Base-by-base conservation (phyloP, 2,888 invertebrate species). In the Caenorhabditis sp. region DNA sequence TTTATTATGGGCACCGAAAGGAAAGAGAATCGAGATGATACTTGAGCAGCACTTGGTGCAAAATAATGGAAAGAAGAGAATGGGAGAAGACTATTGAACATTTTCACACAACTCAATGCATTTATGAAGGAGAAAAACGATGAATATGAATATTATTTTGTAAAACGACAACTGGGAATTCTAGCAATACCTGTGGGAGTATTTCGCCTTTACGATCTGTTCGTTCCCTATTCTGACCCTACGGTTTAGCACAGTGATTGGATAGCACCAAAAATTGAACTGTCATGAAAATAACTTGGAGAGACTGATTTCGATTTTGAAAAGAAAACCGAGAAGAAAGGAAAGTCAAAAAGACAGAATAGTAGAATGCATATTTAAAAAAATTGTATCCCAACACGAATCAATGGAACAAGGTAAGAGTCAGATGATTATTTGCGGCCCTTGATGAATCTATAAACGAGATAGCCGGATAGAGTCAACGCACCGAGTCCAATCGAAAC, bases 401-500 rank as follows among this genome's bases (percentile, higher is more conserved):
- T 24, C 10, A 38, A 19, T 44, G 38, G 31, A 61, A 38, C n/a
- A 22, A 19, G 7, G 49, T 10, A 24, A 56, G 19, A 47, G 19
- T 8, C 47, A 47, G 12, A 16, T 14, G 19, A 28, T 80, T 35
- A 75, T 22, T 75, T 58, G 26, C 81, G 47, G 1, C 80, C 68
- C n/a, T 51, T 69, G 51, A 86, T 73, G 47, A 87, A 82, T 75
- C 86, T 85, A 76, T 89, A 89, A 56, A 63, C 75, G 58, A 85
- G 58, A 31, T 77, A 77, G 47, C 76, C 69, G 24, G 85, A 79
- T 2, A 84, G 56, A 6, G 85, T 73, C 1, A 89, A 51, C 7
- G 84, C 89, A 2, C 81, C 88, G 10, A 87, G 76, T 31, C 89
- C 89, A 47, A 89, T 87, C 10, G 86, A 86, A 7, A 89, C 85